A percentile compares a stretch with the other conserved stretches of the same genome.
phyloP scores from a whole-genome alignment of 2,113 vertebrate genomes.

The Arvicanthis niloticus region DNA sequence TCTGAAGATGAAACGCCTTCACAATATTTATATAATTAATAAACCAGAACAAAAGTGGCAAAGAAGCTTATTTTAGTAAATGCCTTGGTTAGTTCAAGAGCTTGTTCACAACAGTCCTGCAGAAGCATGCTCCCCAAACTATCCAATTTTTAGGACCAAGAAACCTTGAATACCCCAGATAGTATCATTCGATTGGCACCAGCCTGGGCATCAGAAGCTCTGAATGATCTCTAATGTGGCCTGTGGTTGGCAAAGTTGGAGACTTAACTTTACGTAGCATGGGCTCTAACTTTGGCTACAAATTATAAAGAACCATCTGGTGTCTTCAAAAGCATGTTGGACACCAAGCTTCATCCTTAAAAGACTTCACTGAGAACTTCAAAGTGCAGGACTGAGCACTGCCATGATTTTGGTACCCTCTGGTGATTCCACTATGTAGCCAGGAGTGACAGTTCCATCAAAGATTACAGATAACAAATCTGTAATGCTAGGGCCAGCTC shows the following conservation, averaged over 20 bases:
- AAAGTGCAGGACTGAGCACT: background rate
- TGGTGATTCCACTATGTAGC: background rate
- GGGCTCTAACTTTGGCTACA: background rate
- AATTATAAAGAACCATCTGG: background rate
- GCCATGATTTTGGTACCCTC: background rate
- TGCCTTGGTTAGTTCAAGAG: background rate
- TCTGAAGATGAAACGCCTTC: background rate
- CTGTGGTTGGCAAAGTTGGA: background rate
- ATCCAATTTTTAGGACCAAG: background rate
- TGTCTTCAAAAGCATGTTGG: background rate
- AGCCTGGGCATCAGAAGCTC: background rate
- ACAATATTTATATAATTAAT: conserved; percentile 25
- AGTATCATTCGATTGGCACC: background rate
- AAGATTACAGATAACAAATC: background rate
- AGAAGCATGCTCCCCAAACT: background rate
- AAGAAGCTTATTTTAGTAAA: background rate
- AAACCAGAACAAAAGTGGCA: background rate
- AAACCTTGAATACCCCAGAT: background rate
- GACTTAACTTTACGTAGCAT: background rate
- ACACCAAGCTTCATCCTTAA: background rate
- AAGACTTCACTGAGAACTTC: background rate
- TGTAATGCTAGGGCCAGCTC: background rate
- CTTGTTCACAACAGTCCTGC: background rate
- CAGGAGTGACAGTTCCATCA: background rate
- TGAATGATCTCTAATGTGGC: background rate